Evolutionary conservation across 2,113 vertebrate genomes (phyloP).

Genomic region (Sylvilagus bachmani): DNA sequence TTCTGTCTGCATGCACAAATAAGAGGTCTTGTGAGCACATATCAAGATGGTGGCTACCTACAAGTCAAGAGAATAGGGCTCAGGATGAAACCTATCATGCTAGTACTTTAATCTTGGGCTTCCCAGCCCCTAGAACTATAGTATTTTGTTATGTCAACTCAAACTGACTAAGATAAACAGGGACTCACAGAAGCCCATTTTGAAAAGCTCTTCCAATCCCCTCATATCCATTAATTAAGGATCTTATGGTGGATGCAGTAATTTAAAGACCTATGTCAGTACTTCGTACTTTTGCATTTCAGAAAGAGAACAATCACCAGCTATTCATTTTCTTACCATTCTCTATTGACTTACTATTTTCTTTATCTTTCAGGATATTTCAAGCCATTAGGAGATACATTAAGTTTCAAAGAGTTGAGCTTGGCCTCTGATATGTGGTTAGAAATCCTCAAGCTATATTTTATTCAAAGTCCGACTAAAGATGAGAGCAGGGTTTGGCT

Average conservation of each 20-base stretch:
- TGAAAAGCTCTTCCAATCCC: slow-evolving; percentile 27
- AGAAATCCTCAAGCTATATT: slow-evolving; percentile 29
- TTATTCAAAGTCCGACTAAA: slow-evolving; percentile 21
- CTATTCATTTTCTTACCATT: slow-evolving; percentile 25
- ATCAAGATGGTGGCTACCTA: background rate
- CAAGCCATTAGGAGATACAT: slow-evolving; percentile 33
- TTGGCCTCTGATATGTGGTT: background rate
- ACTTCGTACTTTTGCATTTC: slow-evolving; percentile 6
- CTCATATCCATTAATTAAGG: background rate
- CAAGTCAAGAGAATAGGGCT: background rate
- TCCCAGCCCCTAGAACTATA: background rate
- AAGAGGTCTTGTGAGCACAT: background rate
- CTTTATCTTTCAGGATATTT: slow-evolving; percentile 44
- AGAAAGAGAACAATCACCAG: background rate
- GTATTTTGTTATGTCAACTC: background rate
- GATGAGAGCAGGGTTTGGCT: background rate
- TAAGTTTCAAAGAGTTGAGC: slow-evolving; percentile 39
- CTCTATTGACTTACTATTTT: slow-evolving; percentile 48
- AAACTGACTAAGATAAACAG: background rate
- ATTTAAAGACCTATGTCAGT: background rate
- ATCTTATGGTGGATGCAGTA: slow-evolving; percentile 1
- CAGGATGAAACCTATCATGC: background rate
- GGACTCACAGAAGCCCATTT: background rate
- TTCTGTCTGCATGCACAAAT: background rate
- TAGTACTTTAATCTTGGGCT: background rate